Evolutionary conservation across 2,113 vertebrate genomes (phyloP), one percentile per base, ranked within the genome.

Genomic region (Nothobranchius kuhntae): DNA sequence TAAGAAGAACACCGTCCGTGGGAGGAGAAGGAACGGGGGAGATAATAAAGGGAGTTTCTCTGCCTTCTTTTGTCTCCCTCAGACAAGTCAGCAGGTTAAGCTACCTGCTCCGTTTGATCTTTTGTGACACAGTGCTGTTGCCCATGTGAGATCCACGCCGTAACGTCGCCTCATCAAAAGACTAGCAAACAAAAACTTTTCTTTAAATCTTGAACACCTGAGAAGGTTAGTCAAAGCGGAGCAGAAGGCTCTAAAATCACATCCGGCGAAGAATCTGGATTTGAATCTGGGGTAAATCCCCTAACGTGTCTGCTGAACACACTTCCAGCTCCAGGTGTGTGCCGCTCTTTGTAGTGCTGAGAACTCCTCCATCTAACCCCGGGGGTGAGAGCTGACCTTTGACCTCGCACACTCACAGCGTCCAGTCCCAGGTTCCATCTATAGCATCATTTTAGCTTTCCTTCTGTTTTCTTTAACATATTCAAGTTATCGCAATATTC

Each of bases 21-120:
- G 86, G 78, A 72, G 66, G 67, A 54, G 56, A 53, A 35, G 73
- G 11, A 21, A 46, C 10, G 58, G 58, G 45, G 35, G 53, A 75
- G 62, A 91, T 87, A 90, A 91, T 89, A 81, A 85, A 88, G 90
- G 90, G 90, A 91, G 90, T 81, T 83, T 81, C 79, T 71, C 78
- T 85, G 54, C 77, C 73, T 82, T 61, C 81, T 89, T 89, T 91
- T 91, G 87, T 90, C 80, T 81, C 62, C 56, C 74, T 80, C 57
- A 76, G 78, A 85, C 72, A 66, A 88, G 88, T 90, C 85, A 80
- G 82, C 89, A 87, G 89, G 89, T 91, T 86, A 89, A 86, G 89
- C 89, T 83, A 89, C 84, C 78, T 84, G 73, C 61, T 36, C 67
- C 85, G 63, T 90, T 91, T 86, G 85, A 90, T 89, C 84, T 86